phyloP scores from a whole-genome alignment of 1,140 invertebrate genomes.

The Drosophila grimshawi region DNA sequence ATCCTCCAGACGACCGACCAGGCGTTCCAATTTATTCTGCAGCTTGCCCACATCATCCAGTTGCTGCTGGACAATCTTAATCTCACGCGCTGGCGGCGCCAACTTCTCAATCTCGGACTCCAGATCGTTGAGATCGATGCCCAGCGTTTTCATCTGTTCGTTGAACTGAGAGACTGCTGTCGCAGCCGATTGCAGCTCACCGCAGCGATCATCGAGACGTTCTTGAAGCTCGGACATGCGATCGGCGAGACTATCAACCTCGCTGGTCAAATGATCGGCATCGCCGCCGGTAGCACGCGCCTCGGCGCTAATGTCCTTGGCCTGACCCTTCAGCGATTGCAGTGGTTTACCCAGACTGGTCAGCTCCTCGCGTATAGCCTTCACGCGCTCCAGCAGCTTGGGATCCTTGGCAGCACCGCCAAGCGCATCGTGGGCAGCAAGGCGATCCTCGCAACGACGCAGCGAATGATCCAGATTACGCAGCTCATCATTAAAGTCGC shows the following conservation, averaged over 20 bases:
- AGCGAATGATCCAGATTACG: slow-evolving; percentile 92
- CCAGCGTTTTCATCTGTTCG: slow-evolving; percentile 92
- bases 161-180: slow-evolving; percentile 94
- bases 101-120: slow-evolving; percentile 94
- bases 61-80: slow-evolving; percentile 93
- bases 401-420: slow-evolving; percentile 92
- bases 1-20: slow-evolving; percentile 89
- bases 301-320: slow-evolving; percentile 90
- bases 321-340: slow-evolving; percentile 88
- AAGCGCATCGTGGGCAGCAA: slow-evolving; percentile 92
- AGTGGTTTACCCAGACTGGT: slow-evolving; percentile 91
- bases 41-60: slow-evolving; percentile 91
- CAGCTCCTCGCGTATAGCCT: slow-evolving; percentile 90
- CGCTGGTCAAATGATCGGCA: slow-evolving; percentile 90
- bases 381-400: slow-evolving; percentile 92
- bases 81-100: slow-evolving; percentile 93
- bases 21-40: slow-evolving; percentile 88
- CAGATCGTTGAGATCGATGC: slow-evolving; percentile 90
- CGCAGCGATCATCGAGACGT: slow-evolving; percentile 91
- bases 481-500: slow-evolving; percentile 94
- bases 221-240: slow-evolving; percentile 91
- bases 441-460: slow-evolving; percentile 94
- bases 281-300: slow-evolving; percentile 89
- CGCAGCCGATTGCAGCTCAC: slow-evolving; percentile 93
- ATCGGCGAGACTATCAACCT: slow-evolving; percentile 91